These are phyloP conservation scores for Xiphorhynchus elegans DNA, from an alignment of 2,113 vertebrate genomes.

Conservation along the genomic window DNA sequence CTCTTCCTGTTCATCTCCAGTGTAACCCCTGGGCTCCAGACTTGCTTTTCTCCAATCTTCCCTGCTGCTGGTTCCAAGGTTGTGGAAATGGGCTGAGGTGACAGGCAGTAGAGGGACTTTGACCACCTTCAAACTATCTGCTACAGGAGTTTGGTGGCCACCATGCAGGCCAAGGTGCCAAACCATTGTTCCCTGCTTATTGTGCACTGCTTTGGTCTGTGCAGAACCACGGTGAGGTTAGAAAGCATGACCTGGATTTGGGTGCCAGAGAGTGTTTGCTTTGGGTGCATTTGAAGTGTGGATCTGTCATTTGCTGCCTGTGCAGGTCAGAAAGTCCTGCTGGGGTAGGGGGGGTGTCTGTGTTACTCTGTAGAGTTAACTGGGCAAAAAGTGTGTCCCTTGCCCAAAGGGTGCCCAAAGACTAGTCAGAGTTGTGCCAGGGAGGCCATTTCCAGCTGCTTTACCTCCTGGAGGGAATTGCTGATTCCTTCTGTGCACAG, in stretches of 20 bases:
- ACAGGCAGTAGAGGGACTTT: neutral
- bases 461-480: neutral
- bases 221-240: neutral
- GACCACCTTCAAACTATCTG: neutral
- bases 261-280: neutral
- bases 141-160: neutral
- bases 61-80: neutral
- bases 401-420: neutral
- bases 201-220: neutral
- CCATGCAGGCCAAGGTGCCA: neutral
- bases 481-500: neutral
- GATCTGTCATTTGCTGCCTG: neutral
- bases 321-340: neutral
- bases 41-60: neutral
- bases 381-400: neutral
- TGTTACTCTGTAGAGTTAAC: neutral
- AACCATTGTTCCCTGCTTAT: neutral
- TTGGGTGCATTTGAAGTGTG: neutral
- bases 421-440: fast-evolving
- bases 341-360: fast-evolving
- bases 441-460: neutral
- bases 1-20: neutral
- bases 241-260: fast-evolving
- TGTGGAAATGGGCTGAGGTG: neutral
- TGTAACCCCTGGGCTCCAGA: neutral